Evolutionary conservation across 1,140 invertebrate genomes (phyloP), one percentile per base, ranked within the genome.

Genomic region (Drosophila tropicalis): DNA sequence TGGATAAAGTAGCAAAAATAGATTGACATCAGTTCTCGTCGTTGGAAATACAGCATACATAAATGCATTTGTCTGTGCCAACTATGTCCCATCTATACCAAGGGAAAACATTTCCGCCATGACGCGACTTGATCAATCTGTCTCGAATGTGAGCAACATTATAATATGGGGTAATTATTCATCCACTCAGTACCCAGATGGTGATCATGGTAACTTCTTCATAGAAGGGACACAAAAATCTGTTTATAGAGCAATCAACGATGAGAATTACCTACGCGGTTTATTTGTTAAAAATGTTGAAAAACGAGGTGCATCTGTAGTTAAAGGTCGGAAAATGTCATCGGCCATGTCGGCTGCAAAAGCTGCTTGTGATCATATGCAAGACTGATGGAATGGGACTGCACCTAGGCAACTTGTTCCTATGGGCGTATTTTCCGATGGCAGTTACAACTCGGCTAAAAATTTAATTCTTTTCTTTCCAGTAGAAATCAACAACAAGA

Each of bases 101-200:
- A 96, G 96, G 77, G 95, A 98, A 92, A 99, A 99, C 92, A 99
- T 99, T 92, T 97, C 97, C 56, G 99, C 98, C 3, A 98, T 99
- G 96, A 99, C 99, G 0, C 95, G 99, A 73, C 94, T 99, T 15
- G 99, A 99, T 93, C 99, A 99, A 92, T 93, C 96, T 63, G 95
- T 97, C 40, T 94, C 94, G 65, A 94, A 96, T 84, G 96, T 99
- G 2, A 95, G 95, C 77, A 99, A 99, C 92, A 96, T 98, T 5
- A 97, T 98, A 67, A 99, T 99, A 90, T 99, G 99, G 99, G 99
- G 99, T 25, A 99, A 99, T 93, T 99, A 99, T 91, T 99, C 98
- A 0, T 98, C 98, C 5, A 99, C 99, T 3, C 99, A 99, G 93
- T 99, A 97, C 92, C 99, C 99, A 17, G 99, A 99, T 95, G 96